Evolutionary conservation across 2,888 invertebrate genomes (phyloP), one percentile per base, ranked within the genome.

Genomic region (Apodemia arnacis): DNA sequence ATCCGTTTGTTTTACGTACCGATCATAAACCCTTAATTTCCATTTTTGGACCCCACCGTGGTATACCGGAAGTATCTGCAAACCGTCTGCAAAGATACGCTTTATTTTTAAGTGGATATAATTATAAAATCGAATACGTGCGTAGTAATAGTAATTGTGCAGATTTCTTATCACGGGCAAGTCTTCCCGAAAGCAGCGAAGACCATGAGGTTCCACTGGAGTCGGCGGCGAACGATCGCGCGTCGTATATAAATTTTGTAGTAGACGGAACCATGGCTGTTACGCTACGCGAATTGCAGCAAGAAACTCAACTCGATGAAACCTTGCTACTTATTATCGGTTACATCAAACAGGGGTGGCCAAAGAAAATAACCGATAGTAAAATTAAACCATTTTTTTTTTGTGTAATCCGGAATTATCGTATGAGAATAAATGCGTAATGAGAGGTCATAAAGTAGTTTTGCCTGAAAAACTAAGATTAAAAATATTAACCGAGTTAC

Each of bases 401-500:
- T 21, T n/a, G 27, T 94, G 18, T 76, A 76, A 75, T 38, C 5
- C 31, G 8, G 87, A 93, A 66, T 72, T 95, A n/a, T 89, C 94
- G 0, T 83, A 63, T 10, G 93, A 93, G 87, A 91, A 87, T 34
- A 92, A 92, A 0, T 87, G 85, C 59, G 13, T 94, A 0, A 92
- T 93, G 90, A 72, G 92, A 31, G 93, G 93, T 7, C 92, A 94
- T 73, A 91, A 93, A 73, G 83, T 93, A 11, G 89, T 94, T 1
- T 82, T 93, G 49, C 94, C 94, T 0, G 81, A 83, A 18, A 44
- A 24, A 27, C 84, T 94, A 34, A 80, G 80, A 11, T 13, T 69
- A 2, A 77, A 11, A 18, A 49, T 69, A 5, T 44, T 74, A 10
- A 49, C 7, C 8, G 81, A 75, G 18, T 44, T 81, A 44, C 92